Evolutionary conservation across 2,797 vertebrate genomes (phyloP).

Genomic region (Spheniscus humboldti): DNA sequence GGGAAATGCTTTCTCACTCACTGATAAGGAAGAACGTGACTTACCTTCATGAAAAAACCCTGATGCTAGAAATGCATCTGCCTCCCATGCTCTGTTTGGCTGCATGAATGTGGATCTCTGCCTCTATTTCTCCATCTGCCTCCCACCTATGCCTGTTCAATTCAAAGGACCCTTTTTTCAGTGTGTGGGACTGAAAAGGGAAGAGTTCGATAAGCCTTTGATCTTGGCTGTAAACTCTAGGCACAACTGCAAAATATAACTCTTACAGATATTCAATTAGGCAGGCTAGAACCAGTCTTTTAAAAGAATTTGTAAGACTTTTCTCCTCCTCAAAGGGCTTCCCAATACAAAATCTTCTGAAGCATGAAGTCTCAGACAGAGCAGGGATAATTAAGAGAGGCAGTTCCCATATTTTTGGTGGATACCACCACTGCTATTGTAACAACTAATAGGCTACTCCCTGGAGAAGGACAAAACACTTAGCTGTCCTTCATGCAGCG

Average conservation of each 20-base stretch:
- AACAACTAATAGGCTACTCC: neutral
- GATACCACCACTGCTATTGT: neutral
- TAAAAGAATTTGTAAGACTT: neutral
- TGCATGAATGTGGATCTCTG: neutral
- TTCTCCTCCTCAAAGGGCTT: neutral
- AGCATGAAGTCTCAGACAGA: neutral
- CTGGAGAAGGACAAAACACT: neutral
- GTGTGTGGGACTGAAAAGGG: neutral
- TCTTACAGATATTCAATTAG: neutral
- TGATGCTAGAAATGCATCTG: neutral
- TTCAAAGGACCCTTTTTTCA: neutral
- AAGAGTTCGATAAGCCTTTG: neutral
- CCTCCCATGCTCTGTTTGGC: neutral
- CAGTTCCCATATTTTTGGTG: neutral
- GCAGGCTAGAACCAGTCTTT: neutral
- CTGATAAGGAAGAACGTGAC: neutral
- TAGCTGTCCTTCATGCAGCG: neutral
- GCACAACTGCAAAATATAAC: neutral
- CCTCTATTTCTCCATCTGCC: neutral
- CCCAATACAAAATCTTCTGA: neutral
- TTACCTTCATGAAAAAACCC: neutral
- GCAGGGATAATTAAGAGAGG: neutral
- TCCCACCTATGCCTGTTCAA: neutral
- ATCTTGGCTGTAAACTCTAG: neutral
- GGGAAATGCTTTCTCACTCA: neutral